Conservation (phyloP, 2,797 vertebrate species). For the Heliangelus exortis region DNA sequence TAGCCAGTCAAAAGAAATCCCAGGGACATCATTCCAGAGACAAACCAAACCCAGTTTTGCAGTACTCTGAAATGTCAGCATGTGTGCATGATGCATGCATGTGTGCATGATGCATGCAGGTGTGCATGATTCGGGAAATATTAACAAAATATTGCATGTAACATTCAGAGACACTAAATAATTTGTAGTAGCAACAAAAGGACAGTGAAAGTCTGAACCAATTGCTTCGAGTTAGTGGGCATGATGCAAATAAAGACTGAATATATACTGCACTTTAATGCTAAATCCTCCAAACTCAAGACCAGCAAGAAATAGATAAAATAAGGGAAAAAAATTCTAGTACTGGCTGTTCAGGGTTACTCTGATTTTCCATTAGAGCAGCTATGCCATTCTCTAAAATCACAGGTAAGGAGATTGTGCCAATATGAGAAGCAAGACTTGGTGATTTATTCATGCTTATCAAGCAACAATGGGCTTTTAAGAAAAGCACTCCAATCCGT, state of each 20-base stretch:
- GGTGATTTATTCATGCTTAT: not conserved
- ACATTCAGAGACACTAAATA: constrained; percentile 16
- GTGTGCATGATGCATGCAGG: not conserved
- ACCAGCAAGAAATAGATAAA: not conserved
- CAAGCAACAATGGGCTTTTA: not conserved
- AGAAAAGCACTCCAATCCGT: not conserved
- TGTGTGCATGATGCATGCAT: not conserved
- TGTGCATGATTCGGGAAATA: constrained; percentile 18
- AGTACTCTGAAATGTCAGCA: constrained; percentile 11
- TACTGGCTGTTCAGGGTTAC: not conserved
- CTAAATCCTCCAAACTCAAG: not conserved
- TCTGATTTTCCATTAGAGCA: not conserved
- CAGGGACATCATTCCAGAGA: not conserved
- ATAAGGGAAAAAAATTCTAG: not conserved
- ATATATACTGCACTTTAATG: not conserved
- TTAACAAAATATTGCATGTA: constrained; percentile 12
- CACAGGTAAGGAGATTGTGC: not conserved
- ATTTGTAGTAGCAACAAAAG: not conserved
- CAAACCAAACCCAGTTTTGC: not conserved
- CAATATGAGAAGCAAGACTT: not conserved
- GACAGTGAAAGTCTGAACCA: not conserved
- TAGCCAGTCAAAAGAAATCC: constrained; percentile 5
- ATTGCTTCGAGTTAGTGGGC: not conserved
- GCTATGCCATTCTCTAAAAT: not conserved
- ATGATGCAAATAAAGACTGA: not conserved